These are phyloP conservation scores for Mus minutoides DNA, from an alignment of 2,797 vertebrate genomes.

Conservation along the genomic window DNA sequence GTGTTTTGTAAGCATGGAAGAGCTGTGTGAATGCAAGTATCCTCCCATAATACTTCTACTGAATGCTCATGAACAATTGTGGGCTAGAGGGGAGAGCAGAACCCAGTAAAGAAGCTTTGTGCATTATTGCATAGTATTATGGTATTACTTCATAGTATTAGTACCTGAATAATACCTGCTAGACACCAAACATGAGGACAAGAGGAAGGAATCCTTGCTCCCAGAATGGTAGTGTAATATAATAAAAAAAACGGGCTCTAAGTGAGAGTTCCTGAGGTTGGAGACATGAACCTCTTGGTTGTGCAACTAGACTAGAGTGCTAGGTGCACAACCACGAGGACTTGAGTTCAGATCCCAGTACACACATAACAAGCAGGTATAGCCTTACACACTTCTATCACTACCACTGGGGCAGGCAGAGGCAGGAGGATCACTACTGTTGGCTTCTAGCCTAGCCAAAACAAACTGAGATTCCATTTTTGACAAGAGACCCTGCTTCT, in stretches of 20 bases:
- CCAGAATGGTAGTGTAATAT: background rate
- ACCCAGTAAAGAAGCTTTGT: background rate
- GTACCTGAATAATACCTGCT: background rate
- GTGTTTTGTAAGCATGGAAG: background rate
- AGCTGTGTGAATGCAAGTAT: background rate
- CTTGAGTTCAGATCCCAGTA: background rate
- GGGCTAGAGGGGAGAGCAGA: background rate
- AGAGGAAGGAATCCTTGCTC: background rate
- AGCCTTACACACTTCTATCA: background rate
- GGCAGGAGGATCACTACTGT: background rate
- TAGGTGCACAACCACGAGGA: background rate
- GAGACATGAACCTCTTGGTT: background rate
- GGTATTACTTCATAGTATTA: background rate
- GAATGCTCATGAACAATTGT: background rate
- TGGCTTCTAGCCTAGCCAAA: background rate
- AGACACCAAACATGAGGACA: constrained; percentile 3
- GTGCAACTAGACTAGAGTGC: too few relatives aligned
- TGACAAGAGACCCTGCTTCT: background rate
- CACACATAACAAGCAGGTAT: background rate
- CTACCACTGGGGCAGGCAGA: background rate
- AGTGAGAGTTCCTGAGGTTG: background rate
- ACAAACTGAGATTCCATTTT: background rate
- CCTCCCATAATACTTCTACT: background rate
- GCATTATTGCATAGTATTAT: background rate
- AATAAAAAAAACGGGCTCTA: background rate